Evolutionary conservation across 2,888 invertebrate species (phyloP).

Genomic region (Xylota segnis): DNA sequence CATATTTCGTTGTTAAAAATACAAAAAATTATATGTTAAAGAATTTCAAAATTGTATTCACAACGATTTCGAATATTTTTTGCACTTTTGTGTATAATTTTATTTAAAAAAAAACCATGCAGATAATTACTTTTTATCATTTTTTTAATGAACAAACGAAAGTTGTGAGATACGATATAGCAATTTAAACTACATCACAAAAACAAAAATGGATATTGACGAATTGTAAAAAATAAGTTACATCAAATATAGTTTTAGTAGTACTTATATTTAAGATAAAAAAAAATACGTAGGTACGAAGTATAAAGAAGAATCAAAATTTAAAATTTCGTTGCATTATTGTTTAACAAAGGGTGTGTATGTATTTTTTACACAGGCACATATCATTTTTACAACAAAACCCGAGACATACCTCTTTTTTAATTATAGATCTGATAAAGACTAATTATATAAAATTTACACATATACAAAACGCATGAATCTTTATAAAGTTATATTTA

Average conservation of each 20-base stretch:
- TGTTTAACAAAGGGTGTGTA: neutral
- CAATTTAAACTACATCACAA: constrained; percentile 61
- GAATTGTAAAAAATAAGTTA: constrained; percentile 35
- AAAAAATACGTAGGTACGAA: neutral
- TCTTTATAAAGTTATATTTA: constrained; percentile 37
- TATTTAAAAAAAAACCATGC: neutral
- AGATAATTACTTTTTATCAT: neutral
- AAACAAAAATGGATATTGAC: constrained; percentile 1
- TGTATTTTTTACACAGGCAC: constrained; percentile 12
- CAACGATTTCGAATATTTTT: neutral
- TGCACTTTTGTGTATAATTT: constrained; percentile 23
- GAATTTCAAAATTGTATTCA: constrained; percentile 35
- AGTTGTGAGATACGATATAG: constrained; percentile 46
- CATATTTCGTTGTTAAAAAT: constrained; percentile 24
- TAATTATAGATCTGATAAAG: constrained; percentile 3
- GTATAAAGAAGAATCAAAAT: neutral
- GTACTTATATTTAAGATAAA: constrained; percentile 37
- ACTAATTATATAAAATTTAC: constrained; percentile 32
- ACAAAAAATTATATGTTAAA: neutral
- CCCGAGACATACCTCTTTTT: constrained; percentile 23
- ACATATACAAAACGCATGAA: constrained; percentile 43
- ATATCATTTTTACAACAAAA: constrained; percentile 17
- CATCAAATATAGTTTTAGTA: constrained; percentile 46
- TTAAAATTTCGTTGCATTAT: neutral
- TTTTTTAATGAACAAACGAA: constrained; percentile 25